Evolutionary conservation across 2,113 vertebrate species (phyloP).

Genomic region (Myanophis thanlyinensis): DNA sequence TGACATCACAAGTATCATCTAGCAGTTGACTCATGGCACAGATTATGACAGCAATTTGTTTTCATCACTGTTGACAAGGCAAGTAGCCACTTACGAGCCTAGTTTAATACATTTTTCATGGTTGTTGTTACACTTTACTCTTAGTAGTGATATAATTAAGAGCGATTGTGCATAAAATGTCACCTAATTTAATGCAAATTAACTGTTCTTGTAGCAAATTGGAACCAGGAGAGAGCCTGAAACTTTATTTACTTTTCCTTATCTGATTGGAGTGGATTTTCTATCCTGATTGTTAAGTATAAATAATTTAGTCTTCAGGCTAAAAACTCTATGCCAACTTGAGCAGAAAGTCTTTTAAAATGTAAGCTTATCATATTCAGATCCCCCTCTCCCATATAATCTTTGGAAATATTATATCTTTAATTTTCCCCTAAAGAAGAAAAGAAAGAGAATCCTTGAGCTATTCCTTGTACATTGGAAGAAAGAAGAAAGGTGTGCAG

Average conservation of each 20-base stretch:
- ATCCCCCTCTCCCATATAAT: constrained; percentile 48
- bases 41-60: background rate
- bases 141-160: background rate
- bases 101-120: background rate
- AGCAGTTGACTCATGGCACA: background rate
- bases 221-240: background rate
- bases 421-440: constrained; percentile 9
- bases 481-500: constrained; percentile 18
- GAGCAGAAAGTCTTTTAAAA: constrained; percentile 45
- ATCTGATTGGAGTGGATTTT: constrained; percentile 37
- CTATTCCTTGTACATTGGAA: background rate
- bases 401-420: constrained; percentile 17
- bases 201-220: constrained; percentile 29
- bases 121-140: background rate
- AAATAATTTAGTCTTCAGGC: constrained; percentile 28
- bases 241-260: constrained; percentile 34
- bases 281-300: constrained; percentile 32
- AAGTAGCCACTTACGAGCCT: background rate
- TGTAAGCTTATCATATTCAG: constrained; percentile 51
- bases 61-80: background rate
- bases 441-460: background rate
- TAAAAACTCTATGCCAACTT: constrained; percentile 60
- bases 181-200: constrained; percentile 7
- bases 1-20: too few relatives aligned
- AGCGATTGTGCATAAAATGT: background rate